Evolutionary conservation across 2,888 invertebrate genomes (phyloP).

Genomic region (Odontothrips loti): DNA sequence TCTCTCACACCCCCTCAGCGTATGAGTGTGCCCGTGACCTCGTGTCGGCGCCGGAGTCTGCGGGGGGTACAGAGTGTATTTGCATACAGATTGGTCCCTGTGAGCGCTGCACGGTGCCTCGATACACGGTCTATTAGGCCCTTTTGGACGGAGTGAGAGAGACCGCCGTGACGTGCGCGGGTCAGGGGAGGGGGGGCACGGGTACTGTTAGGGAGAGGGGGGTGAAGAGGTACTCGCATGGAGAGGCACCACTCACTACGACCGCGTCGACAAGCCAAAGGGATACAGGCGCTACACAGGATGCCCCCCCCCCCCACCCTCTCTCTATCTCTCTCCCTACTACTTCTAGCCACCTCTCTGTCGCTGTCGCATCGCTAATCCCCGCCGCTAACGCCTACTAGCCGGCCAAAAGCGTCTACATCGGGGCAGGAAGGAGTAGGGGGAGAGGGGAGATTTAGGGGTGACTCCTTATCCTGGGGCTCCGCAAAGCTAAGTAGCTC

Average conservation of each 20-base stretch:
- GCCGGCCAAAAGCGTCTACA: neutral
- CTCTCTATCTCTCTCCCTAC: neutral
- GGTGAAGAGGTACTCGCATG: neutral
- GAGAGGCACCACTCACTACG: no score
- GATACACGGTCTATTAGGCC: slow-evolving; percentile 18
- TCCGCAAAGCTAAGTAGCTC: no score
- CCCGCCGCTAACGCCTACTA: neutral
- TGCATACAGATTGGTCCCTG: slow-evolving; percentile 24
- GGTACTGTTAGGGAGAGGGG: neutral
- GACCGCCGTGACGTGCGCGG: neutral
- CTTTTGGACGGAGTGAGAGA: neutral
- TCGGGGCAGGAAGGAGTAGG: neutral
- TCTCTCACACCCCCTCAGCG: no score
- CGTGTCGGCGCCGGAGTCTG: neutral
- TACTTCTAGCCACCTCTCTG: neutral
- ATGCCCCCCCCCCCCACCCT: no score
- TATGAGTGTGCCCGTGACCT: neutral
- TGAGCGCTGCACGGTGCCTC: neutral
- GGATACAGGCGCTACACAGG: no score
- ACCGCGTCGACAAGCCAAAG: no score
- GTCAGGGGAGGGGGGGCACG: neutral
- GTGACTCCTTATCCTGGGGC: no score
- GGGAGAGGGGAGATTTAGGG: neutral
- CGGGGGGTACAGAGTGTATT: neutral
- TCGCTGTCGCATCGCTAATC: neutral